These are phyloP conservation scores for Hydra vulgaris DNA, from an alignment of 30 jellyfish, hydroid and myxozoan species.

Conservation along the genomic window DNA sequence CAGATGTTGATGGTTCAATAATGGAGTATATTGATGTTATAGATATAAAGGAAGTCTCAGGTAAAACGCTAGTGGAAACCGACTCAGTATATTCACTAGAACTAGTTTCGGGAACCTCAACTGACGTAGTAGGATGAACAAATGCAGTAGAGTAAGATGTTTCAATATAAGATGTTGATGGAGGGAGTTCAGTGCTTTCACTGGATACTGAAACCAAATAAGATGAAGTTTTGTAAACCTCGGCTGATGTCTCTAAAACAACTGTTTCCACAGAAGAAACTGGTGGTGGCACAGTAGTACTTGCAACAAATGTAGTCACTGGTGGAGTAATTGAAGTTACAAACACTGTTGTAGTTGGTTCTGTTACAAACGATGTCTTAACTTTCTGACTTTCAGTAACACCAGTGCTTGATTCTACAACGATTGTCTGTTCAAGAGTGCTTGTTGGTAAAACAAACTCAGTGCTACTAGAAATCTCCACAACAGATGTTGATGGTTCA, in stretches of 20 bases:
- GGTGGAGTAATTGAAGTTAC: conserved; percentile 22
- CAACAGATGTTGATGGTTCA: conserved; percentile 16
- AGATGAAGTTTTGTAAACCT: neutral
- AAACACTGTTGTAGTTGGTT: conserved; percentile 3
- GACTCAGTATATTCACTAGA: conserved; percentile 13
- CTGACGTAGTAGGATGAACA: conserved; percentile 11
- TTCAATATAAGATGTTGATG: conserved; percentile 12
- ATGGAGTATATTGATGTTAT: conserved; percentile 8
- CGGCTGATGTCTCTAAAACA: conserved; percentile 6
- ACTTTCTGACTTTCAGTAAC: neutral
- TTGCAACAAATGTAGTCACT: conserved; percentile 9
- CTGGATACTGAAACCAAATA: conserved; percentile 20
- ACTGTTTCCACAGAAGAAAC: conserved; percentile 2
- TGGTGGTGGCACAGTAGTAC: conserved; percentile 11
- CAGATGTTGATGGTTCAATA: conserved; percentile 20
- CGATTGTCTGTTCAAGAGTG: neutral
- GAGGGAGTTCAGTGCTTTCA: conserved; percentile 11
- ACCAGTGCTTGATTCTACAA: neutral
- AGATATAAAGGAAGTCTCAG: conserved; percentile 1
- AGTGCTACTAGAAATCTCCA: neutral
- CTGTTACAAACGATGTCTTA: conserved; percentile 6
- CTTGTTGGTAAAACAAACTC: neutral
- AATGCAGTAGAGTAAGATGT: conserved; percentile 13
- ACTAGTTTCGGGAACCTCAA: conserved; percentile 2
- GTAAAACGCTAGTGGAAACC: conserved; percentile 22